Conservation (phyloP, 2,797 vertebrate species). For the Eutrigla gurnardus region DNA sequence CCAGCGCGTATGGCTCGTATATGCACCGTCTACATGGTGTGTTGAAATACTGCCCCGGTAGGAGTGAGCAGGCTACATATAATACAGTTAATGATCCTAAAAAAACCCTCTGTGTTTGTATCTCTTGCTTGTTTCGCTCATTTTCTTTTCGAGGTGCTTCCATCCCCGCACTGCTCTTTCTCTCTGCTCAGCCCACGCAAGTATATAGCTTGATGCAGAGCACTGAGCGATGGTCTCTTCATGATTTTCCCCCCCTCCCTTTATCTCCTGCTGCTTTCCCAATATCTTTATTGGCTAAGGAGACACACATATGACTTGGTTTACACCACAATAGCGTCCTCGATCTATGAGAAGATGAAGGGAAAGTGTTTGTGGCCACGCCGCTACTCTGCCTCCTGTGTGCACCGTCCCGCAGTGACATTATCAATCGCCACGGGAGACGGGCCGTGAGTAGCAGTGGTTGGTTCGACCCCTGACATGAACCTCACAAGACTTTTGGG, state of each 20-base stretch:
- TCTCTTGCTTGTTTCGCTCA: slow-evolving; percentile 19
- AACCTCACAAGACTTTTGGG: slow-evolving; percentile 22
- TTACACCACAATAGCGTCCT: not conserved
- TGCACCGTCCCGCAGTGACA: slow-evolving; percentile 25
- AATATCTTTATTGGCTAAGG: not conserved
- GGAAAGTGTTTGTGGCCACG: slow-evolving; percentile 4
- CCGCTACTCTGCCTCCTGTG: slow-evolving; percentile 3
- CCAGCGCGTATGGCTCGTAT: slow-evolving; percentile 16
- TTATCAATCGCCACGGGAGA: slow-evolving; percentile 42
- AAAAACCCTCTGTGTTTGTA: slow-evolving; percentile 8
- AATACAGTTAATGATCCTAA: slow-evolving; percentile 45
- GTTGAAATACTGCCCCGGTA: slow-evolving; percentile 43
- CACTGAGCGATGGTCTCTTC: slow-evolving; percentile 26
- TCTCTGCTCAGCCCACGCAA: slow-evolving; percentile 45
- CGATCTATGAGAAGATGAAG: slow-evolving; percentile 25
- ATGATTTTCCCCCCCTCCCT: not conserved
- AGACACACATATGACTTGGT: not conserved
- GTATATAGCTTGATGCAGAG: slow-evolving; percentile 35
- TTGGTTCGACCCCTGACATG: slow-evolving; percentile 41
- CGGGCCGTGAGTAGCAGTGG: slow-evolving; percentile 6
- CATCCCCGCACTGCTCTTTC: slow-evolving; percentile 9
- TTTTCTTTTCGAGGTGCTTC: slow-evolving; percentile 34
- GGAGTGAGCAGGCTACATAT: slow-evolving; percentile 23
- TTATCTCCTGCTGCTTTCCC: slow-evolving; percentile 18
- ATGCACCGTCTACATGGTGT: slow-evolving; percentile 39